Evolutionary conservation across 2,797 vertebrate genomes (phyloP).

Genomic region (Girardinus metallicus): DNA sequence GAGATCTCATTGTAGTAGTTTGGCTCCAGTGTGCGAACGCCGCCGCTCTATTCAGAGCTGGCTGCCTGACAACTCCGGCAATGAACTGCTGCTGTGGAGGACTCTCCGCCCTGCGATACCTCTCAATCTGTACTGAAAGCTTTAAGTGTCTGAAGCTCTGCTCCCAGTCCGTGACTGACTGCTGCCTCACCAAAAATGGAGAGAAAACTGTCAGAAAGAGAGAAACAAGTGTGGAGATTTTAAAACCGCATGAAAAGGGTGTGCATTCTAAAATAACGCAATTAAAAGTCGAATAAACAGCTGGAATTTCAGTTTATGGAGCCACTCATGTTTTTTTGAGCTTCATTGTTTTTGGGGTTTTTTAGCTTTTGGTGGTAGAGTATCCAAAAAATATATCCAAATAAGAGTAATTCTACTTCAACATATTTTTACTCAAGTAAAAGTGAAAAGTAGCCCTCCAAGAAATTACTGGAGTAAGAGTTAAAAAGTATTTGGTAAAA

Average conservation of each 20-base stretch:
- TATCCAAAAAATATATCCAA: too few relatives aligned
- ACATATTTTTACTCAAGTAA: too few relatives aligned
- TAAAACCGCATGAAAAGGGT: not conserved
- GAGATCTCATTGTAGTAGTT: slow-evolving; percentile 18
- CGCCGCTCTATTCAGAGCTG: slow-evolving; percentile 49
- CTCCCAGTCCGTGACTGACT: slow-evolving; percentile 40
- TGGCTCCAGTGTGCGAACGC: slow-evolving; percentile 36
- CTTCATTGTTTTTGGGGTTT: too few relatives aligned
- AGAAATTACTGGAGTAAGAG: too few relatives aligned
- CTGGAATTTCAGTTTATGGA: not conserved
- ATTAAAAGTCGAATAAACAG: not conserved
- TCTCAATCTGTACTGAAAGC: slow-evolving; percentile 63
- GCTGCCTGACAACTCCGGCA: slow-evolving; percentile 40
- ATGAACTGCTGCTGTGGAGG: slow-evolving; percentile 48
- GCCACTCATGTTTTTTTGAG: not conserved
- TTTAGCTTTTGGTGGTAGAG: too few relatives aligned
- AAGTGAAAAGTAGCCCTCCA: too few relatives aligned
- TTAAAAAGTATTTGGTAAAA: too few relatives aligned
- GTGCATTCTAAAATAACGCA: not conserved
- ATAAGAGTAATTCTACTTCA: too few relatives aligned
- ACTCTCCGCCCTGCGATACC: slow-evolving; percentile 40
- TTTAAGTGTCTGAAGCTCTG: slow-evolving; percentile 70
- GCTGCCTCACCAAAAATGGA: slow-evolving; percentile 37
- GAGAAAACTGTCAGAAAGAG: slow-evolving; percentile 2
- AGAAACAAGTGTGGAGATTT: not conserved